Evolutionary conservation across 2,113 vertebrate genomes (phyloP).

Genomic region (Myiopsitta monachus): DNA sequence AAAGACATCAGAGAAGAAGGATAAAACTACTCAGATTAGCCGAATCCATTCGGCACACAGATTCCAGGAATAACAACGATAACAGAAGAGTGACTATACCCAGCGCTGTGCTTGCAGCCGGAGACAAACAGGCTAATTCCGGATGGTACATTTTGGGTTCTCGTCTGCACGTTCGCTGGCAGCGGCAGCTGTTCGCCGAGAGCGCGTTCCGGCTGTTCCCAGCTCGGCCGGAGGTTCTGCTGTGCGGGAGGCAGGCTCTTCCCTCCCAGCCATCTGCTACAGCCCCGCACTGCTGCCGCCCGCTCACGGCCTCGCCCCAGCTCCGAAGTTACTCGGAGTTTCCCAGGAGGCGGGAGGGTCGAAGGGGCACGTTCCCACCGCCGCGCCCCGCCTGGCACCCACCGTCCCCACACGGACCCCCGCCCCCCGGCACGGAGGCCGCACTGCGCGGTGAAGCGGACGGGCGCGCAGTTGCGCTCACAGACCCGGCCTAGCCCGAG

Average conservation of each 20-base stretch:
- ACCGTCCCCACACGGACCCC: not conserved
- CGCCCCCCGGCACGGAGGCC: not conserved
- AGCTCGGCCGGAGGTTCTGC: fast-evolving
- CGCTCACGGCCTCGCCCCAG: not conserved
- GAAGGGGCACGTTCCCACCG: no score
- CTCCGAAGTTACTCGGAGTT: not conserved
- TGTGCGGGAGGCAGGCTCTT: not conserved
- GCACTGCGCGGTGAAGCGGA: no score
- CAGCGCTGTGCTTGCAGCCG: not conserved
- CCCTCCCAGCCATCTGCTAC: not conserved
- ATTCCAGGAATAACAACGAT: not conserved
- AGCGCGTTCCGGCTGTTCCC: not conserved
- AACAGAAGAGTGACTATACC: not conserved
- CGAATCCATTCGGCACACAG: not conserved
- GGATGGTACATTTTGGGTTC: not conserved
- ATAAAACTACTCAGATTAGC: not conserved
- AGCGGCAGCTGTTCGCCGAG: not conserved
- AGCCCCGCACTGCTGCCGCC: not conserved
- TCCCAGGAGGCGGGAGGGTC: not conserved
- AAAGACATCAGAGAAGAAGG: not conserved
- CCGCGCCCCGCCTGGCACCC: not conserved
- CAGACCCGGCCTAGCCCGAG: not conserved
- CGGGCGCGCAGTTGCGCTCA: not conserved
- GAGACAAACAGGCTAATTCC: not conserved
- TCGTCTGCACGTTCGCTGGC: not conserved